Evolutionary conservation across 2,113 vertebrate species (phyloP).

Genomic region (Centrocercus urophasianus): DNA sequence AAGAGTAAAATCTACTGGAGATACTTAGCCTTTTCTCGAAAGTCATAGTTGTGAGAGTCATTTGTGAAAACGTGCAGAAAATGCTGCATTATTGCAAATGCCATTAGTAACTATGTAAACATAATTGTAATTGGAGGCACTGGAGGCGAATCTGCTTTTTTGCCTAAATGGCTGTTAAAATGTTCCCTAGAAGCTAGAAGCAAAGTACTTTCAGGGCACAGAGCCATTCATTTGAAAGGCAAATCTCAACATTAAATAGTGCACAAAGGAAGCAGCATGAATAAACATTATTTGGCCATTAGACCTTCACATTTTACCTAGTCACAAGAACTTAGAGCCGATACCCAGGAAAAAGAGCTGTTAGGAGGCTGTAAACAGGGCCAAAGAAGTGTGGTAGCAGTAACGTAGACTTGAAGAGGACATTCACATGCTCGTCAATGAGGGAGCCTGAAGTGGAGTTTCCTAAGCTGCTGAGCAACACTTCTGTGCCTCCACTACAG

Average conservation of each 20-base stretch:
- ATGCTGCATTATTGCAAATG: not conserved
- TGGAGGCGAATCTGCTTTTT: not conserved
- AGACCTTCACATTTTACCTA: constrained; percentile 20
- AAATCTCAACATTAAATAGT: constrained; percentile 11
- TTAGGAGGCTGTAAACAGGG: not conserved
- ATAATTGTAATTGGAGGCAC: not conserved
- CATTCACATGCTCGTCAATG: fast-evolving
- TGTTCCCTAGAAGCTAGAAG: not conserved
- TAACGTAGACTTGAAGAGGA: not conserved
- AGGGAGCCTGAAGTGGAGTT: not conserved
- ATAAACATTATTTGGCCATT: constrained; percentile 10
- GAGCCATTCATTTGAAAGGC: constrained; percentile 37
- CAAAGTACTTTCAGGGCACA: constrained; percentile 44
- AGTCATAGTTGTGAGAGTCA: not conserved
- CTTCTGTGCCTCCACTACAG: not conserved
- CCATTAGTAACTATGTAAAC: not conserved
- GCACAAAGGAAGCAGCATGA: not conserved
- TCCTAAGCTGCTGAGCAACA: not conserved
- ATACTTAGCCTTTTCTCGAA: not conserved
- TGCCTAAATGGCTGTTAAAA: not conserved
- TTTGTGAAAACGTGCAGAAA: not conserved
- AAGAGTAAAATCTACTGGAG: not conserved
- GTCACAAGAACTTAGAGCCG: not conserved
- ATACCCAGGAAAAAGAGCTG: not conserved
- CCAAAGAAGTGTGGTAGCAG: not conserved